Percentiles rank a stretch among this genome's conserved stretches.
Conservation (phyloP, 2,888 invertebrate genomes). For the Dascillus cervinus region DNA sequence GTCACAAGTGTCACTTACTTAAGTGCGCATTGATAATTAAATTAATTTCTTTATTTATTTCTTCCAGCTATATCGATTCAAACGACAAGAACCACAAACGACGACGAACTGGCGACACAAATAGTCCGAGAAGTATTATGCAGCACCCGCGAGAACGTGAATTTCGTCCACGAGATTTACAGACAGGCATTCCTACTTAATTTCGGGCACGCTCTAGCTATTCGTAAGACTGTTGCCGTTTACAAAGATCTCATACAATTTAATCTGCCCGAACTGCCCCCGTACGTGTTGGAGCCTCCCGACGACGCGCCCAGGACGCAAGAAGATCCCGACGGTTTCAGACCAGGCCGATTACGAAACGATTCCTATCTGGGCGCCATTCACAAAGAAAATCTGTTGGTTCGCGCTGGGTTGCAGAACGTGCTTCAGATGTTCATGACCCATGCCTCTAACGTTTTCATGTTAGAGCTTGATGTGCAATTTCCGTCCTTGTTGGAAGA, state of each 20-base stretch:
- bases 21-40: too few species aligned
- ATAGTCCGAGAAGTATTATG: constrained; percentile 85
- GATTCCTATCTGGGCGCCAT: constrained; percentile 83
- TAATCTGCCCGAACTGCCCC: constrained; percentile 70
- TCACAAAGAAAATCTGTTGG: constrained; percentile 67
- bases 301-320: constrained; percentile 38
- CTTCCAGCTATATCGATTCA: constrained; percentile 36
- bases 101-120: constrained; percentile 44
- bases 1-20: too few species aligned
- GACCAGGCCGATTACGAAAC: constrained; percentile 59
- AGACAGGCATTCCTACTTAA: constrained; percentile 88
- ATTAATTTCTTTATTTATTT: constrained; percentile 4
- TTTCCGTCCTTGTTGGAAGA: constrained; percentile 72
- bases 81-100: constrained; percentile 34
- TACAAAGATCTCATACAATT: constrained; percentile 95
- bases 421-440: constrained; percentile 85
- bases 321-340: constrained; percentile 25
- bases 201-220: constrained; percentile 80
- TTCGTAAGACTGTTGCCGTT: constrained; percentile 80
- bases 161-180: constrained; percentile 90
- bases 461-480: constrained; percentile 58
- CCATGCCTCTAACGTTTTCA: constrained; percentile 91
- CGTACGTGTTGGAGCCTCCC: constrained; percentile 68
- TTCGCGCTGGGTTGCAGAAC: constrained; percentile 80
- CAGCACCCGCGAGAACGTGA: constrained; percentile 81